Percentiles rank a stretch among this genome's conserved stretches.
Evolutionary conservation across 1,140 invertebrate species (phyloP).

Genomic region (Bombus affinis): DNA sequence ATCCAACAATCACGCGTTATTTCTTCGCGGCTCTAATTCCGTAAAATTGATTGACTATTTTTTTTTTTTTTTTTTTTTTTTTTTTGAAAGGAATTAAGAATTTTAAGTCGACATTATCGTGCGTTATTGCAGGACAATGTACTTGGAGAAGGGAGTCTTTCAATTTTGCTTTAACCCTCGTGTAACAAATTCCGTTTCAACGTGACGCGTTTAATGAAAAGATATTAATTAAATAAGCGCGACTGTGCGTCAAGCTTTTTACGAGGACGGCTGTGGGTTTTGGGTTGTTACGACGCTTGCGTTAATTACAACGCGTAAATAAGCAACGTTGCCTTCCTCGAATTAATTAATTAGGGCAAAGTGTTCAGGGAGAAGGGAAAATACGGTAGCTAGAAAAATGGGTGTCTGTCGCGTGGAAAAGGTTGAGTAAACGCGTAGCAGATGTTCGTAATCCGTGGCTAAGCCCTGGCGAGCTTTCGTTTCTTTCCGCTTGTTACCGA

Average conservation of each 20-base stretch:
- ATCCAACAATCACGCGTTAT: no score
- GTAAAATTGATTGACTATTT: no score
- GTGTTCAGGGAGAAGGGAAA: background rate
- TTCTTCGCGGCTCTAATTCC: background rate
- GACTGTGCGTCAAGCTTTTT: background rate
- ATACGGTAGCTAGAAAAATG: background rate
- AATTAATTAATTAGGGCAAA: slow-evolving; percentile 39
- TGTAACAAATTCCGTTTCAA: background rate
- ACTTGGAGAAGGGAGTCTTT: background rate
- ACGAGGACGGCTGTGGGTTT: background rate
- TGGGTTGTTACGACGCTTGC: background rate
- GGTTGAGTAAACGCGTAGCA: background rate
- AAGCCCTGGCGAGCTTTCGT: background rate
- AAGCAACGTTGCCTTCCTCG: background rate
- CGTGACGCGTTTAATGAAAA: slow-evolving; percentile 29
- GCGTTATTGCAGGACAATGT: no score
- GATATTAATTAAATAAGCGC: slow-evolving; percentile 15
- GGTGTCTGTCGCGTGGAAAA: background rate
- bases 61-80: no score
- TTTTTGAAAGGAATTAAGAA: background rate
- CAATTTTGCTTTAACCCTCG: background rate
- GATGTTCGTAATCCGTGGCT: background rate
- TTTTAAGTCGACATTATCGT: no score
- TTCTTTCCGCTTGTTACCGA: background rate
- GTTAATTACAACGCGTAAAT: slow-evolving; percentile 27